These are phyloP conservation scores for Brachyptera putata DNA, from an alignment of 2,888 invertebrate species.

Conservation along the genomic window DNA sequence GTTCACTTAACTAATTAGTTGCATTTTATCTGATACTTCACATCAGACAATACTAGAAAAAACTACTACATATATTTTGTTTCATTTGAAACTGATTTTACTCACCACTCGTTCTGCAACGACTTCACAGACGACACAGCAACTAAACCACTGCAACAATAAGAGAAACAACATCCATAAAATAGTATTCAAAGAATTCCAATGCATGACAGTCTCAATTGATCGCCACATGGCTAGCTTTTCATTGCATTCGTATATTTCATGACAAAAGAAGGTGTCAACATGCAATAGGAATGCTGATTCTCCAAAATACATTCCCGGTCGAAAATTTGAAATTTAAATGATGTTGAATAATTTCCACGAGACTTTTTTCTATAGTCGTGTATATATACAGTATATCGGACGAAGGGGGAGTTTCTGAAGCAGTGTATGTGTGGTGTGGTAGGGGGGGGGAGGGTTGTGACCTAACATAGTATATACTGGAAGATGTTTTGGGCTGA, in stretches of 20 bases:
- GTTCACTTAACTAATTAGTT: too few species aligned
- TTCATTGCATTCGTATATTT: constrained; percentile 2
- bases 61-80: too few species aligned
- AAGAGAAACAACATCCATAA: not conserved
- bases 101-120: too few species aligned
- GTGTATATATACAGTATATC: too few species aligned
- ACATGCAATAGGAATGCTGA: constrained; percentile 17
- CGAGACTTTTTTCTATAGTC: too few species aligned
- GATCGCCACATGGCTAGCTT: not conserved
- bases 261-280: constrained; percentile 13
- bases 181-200: not conserved
- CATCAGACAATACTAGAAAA: too few species aligned
- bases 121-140: too few species aligned
- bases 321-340: constrained; percentile 16
- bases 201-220: not conserved
- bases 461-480: constrained; percentile 2
- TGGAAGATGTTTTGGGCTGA: constrained; percentile 5
- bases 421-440: not conserved
- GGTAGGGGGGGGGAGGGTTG: not conserved
- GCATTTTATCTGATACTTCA: too few species aligned
- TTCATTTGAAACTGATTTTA: too few species aligned
- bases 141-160: too few species aligned
- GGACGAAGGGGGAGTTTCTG: not conserved
- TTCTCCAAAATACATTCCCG: constrained; percentile 5
- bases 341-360: constrained; percentile 9